These are phyloP conservation scores for Gymnocheta viridis DNA, from an alignment of 2,888 invertebrate species.

Conservation along the genomic window DNA sequence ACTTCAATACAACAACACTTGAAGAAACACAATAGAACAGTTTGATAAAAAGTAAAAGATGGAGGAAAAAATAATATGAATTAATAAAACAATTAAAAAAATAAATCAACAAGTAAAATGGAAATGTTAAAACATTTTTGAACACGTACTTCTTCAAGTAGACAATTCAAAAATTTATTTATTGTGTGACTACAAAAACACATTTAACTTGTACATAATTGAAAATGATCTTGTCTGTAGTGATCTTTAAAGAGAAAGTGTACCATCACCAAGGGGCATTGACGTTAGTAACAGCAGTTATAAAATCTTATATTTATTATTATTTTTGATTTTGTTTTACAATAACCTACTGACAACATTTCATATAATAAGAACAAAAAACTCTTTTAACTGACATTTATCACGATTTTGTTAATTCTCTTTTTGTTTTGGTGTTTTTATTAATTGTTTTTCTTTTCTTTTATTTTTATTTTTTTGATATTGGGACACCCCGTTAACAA, in stretches of 20 bases:
- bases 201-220: constrained; percentile 9
- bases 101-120: not conserved
- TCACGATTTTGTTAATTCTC: constrained; percentile 23
- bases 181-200: not conserved
- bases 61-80: not conserved
- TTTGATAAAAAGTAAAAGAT: not conserved
- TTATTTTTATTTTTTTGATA: not conserved
- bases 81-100: not conserved
- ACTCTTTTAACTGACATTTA: constrained; percentile 43
- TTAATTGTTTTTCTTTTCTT: not conserved
- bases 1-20: not conserved
- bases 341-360: constrained; percentile 31
- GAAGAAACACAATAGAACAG: not conserved
- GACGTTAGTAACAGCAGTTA: not conserved
- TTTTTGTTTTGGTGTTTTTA: constrained; percentile 25
- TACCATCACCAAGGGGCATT: not conserved
- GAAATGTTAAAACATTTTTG: not conserved
- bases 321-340: not conserved
- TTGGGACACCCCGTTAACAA: constrained; percentile 30
- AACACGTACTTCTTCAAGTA: not conserved
- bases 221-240: not conserved
- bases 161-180: not conserved
- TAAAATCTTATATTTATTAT: not conserved
- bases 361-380: not conserved
- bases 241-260: constrained; percentile 56